Evolutionary conservation across 2,888 invertebrate species (phyloP).

Genomic region (Eulithis prunata): DNA sequence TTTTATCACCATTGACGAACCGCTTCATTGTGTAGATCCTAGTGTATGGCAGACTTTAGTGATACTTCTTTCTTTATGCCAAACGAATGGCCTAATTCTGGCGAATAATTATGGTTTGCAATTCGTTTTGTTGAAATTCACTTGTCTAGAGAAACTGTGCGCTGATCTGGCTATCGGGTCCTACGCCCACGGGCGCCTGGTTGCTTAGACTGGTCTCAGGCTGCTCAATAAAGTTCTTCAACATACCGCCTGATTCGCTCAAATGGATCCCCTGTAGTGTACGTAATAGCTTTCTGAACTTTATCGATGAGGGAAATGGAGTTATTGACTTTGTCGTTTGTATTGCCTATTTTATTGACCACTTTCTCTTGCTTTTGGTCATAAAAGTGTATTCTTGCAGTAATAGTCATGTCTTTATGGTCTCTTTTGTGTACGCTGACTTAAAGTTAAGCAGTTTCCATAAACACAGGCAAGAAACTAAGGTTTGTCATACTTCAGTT

Average conservation of each 20-base stretch:
- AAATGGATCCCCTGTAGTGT: conserved; percentile 39
- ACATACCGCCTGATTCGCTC: conserved; percentile 39
- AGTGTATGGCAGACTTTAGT: too few species aligned
- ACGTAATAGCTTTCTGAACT: conserved; percentile 38
- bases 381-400: conserved; percentile 2
- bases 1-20: too few species aligned
- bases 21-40: too few species aligned
- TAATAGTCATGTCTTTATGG: not conserved
- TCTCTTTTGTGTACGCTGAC: too few species aligned
- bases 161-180: conserved; percentile 41
- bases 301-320: conserved; percentile 35
- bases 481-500: too few species aligned
- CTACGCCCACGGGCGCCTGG: conserved; percentile 47
- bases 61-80: too few species aligned
- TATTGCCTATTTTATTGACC: conserved; percentile 22
- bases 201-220: conserved; percentile 48
- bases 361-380: conserved; percentile 24
- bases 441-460: too few species aligned
- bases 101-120: conserved; percentile 4
- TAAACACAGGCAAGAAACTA: too few species aligned
- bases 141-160: conserved; percentile 18
- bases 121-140: conserved; percentile 6
- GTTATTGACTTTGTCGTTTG: conserved; percentile 32
- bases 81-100: too few species aligned
- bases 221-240: conserved; percentile 43